A percentile compares a stretch with the other conserved stretches of the same genome.
Evolutionary conservation across 2,888 invertebrate species (phyloP).

Genomic region (Liopterus haemorrhoidalis): DNA sequence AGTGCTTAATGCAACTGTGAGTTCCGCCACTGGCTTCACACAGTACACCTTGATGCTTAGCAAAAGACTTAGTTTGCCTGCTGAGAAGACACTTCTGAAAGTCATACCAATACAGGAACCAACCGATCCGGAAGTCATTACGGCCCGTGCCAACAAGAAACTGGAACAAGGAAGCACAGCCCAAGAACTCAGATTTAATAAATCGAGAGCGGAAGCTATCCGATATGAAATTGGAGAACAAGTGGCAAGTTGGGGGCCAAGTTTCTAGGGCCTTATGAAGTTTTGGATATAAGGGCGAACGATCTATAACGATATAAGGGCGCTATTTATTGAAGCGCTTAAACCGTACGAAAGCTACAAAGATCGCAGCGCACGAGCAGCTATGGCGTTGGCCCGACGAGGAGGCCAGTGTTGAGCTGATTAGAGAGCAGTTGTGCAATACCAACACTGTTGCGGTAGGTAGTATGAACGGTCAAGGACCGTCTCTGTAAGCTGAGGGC

Average conservation of each 20-base stretch:
- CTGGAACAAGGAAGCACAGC: neutral
- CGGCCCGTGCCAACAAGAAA: neutral
- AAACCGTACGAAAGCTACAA: constrained; percentile 3
- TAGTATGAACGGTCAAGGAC: too few species aligned
- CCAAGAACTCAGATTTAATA: neutral
- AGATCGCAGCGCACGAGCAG: constrained; percentile 19
- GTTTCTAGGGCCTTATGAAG: constrained; percentile 9
- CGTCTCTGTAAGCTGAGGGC: too few species aligned
- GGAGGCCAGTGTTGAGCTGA: too few species aligned
- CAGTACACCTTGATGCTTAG: constrained; percentile 7
- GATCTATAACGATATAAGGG: constrained; percentile 19
- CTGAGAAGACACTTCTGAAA: neutral
- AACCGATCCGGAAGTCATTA: neutral
- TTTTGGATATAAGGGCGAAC: constrained; percentile 14
- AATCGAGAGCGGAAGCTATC: neutral
- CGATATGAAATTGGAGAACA: constrained; percentile 10
- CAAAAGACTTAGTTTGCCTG: neutral
- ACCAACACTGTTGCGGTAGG: too few species aligned
- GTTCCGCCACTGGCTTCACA: constrained; percentile 10
- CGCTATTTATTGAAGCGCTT: constrained; percentile 15
- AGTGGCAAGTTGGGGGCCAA: constrained; percentile 11
- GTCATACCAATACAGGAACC: neutral
- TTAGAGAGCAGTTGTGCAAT: too few species aligned
- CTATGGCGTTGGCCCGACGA: constrained; percentile 19
- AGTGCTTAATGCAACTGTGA: constrained; percentile 7